phyloP scores from a whole-genome alignment of 2,113 vertebrate genomes.

The Pollimyrus isidori region DNA sequence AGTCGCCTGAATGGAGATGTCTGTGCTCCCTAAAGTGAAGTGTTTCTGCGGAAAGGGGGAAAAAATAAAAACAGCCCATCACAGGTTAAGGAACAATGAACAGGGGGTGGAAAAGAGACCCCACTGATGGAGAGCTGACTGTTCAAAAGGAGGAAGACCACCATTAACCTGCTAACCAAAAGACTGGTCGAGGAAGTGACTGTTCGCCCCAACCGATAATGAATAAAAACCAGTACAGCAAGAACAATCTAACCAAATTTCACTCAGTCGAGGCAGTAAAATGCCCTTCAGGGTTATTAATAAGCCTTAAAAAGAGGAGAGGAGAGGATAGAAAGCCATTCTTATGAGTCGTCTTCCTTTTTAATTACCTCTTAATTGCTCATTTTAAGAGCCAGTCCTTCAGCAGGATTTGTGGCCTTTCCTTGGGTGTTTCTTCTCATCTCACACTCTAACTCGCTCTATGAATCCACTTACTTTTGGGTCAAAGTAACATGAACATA shows the following conservation, averaged over 20 bases:
- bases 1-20: not conserved
- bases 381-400: not conserved
- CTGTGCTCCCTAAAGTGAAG: not conserved
- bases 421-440: not conserved
- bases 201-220: not conserved
- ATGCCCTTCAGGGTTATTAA: not conserved
- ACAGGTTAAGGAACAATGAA: not conserved
- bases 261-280: not conserved
- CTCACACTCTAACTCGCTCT: not conserved
- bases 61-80: not conserved
- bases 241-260: not conserved
- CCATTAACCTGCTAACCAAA: not conserved
- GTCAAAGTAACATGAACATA: not conserved
- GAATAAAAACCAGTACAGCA: not conserved
- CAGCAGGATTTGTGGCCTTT: not conserved
- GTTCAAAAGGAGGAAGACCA: not conserved
- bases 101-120: not conserved
- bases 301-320: not conserved
- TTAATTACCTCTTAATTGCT: constrained; percentile 2
- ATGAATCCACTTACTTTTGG: not conserved
- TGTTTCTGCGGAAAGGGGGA: not conserved
- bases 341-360: not conserved
- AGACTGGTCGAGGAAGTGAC: not conserved
- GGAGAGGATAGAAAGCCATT: not conserved
- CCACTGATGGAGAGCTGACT: not conserved